A percentile compares a stretch with the other conserved stretches of the same genome.
These are phyloP conservation scores for Callinectes sapidus DNA, from an alignment of 2,888 invertebrate genomes.

Conservation along the genomic window DNA sequence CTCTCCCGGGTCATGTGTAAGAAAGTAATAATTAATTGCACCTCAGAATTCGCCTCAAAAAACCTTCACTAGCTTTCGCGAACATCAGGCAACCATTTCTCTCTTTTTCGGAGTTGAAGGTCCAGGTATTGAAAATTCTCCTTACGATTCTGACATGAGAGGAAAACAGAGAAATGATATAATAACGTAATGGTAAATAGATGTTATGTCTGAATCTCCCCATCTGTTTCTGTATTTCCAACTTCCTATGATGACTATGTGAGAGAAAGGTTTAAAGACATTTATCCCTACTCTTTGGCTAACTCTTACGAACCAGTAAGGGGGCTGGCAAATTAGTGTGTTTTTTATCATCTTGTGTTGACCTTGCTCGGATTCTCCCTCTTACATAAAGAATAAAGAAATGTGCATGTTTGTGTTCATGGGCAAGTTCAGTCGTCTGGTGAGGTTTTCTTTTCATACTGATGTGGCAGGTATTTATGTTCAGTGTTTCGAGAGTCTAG, in stretches of 20 bases:
- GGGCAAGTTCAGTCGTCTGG: neutral
- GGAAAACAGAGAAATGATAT: neutral
- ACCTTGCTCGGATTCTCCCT: no score
- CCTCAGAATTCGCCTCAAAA: neutral
- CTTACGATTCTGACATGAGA: neutral
- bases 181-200: neutral
- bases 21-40: neutral
- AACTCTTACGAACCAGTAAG: no score
- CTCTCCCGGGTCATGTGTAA: slow-evolving; percentile 14
- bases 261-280: no score
- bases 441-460: no score
- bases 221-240: no score
- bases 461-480: no score
- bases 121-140: neutral
- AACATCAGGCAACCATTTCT: neutral
- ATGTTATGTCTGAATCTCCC: no score
- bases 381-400: no score
- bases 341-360: no score
- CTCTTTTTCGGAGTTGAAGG: neutral
- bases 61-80: neutral
- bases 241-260: no score
- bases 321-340: no score
- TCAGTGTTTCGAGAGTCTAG: neutral
- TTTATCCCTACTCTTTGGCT: no score
- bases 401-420: neutral